Percentiles rank a stretch among this genome's conserved stretches.
These are phyloP conservation scores for Oncopeltus fasciatus DNA, from an alignment of 1,140 invertebrate genomes.

Conservation along the genomic window DNA sequence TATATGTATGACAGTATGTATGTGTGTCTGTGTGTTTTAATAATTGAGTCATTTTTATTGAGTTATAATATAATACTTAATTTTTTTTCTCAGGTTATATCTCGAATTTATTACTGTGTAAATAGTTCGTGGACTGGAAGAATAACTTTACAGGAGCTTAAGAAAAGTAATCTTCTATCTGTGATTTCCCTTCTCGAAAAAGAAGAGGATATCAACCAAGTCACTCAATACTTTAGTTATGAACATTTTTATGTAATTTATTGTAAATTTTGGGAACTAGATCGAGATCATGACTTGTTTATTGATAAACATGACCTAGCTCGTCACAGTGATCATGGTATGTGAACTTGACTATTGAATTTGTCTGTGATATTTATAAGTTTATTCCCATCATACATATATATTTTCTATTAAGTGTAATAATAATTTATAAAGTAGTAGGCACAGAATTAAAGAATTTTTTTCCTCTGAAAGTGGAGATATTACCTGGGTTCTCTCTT, in stretches of 20 bases:
- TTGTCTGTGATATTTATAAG: no score
- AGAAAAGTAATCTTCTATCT: conserved; percentile 75
- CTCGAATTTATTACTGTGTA: conserved; percentile 95
- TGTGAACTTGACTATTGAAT: no score
- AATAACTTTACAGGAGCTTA: conserved; percentile 77
- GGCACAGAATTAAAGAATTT: no score
- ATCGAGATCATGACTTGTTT: conserved; percentile 93
- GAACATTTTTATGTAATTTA: conserved; percentile 99
- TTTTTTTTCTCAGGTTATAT: conserved; percentile 60
- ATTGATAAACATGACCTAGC: conserved; percentile 89
- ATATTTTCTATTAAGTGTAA: no score
- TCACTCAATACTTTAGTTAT: conserved; percentile 96
- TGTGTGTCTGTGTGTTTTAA: no score
- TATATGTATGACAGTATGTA: no score
- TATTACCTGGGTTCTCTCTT: no score
- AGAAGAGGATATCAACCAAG: conserved; percentile 93
- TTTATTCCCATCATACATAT: no score
- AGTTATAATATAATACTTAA: conserved; percentile 2
- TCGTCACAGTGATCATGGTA: conserved; percentile 91
- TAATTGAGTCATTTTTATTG: no score
- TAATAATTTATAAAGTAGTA: no score
- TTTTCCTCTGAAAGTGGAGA: no score
- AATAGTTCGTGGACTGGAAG: conserved; percentile 94
- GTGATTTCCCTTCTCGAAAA: conserved; percentile 66
- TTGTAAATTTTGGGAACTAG: conserved; percentile 99